Percentiles rank a stretch among this genome's conserved stretches.
Conservation (phyloP, 2,113 vertebrate species). For the Polypterus senegalus region DNA sequence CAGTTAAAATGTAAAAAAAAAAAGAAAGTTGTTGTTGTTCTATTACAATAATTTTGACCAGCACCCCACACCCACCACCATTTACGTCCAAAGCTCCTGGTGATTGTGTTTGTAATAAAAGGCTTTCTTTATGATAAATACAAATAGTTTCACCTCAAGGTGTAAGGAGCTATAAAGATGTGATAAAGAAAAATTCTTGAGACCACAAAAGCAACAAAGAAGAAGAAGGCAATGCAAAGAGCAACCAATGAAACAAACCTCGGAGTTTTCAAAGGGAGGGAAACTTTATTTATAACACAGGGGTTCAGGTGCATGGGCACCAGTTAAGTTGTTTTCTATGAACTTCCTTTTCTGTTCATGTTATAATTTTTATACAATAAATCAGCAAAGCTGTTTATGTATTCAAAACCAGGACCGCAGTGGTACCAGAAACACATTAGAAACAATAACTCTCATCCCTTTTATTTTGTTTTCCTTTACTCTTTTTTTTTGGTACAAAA, state of each 20-base stretch:
- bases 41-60: too few relatives aligned
- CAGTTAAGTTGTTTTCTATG: slow-evolving; percentile 24
- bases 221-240: not conserved
- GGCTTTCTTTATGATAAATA: not conserved
- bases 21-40: too few relatives aligned
- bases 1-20: too few relatives aligned
- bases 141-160: not conserved
- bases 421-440: slow-evolving; percentile 72
- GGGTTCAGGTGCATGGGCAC: slow-evolving; percentile 44
- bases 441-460: slow-evolving; percentile 58
- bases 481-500: slow-evolving; percentile 77
- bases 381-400: slow-evolving; percentile 67
- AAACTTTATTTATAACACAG: slow-evolving; percentile 65
- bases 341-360: slow-evolving; percentile 3
- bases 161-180: not conserved
- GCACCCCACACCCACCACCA: not conserved
- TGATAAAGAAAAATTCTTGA: too few relatives aligned
- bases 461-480: slow-evolving; percentile 25
- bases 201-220: too few relatives aligned
- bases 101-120: not conserved
- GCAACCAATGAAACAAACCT: slow-evolving; percentile 30
- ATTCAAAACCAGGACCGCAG: slow-evolving; percentile 68
- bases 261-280: slow-evolving; percentile 46
- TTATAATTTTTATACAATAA: slow-evolving; percentile 59
- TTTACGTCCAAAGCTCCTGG: not conserved